phyloP scores from a whole-genome alignment of 2,888 invertebrate species.

The Salpingus planirostris region DNA sequence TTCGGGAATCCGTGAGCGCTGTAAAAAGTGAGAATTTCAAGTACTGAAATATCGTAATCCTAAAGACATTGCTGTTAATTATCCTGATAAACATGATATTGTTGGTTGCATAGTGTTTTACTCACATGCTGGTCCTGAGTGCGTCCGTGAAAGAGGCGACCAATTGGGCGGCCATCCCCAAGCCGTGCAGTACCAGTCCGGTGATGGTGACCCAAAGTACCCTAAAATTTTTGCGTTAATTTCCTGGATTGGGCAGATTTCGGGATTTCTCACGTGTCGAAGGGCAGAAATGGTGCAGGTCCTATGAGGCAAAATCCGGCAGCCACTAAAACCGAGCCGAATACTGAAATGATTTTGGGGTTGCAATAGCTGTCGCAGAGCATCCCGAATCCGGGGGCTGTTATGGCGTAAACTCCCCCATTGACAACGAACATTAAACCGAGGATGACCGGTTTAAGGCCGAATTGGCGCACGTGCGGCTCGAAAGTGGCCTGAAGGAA shows the following conservation, averaged over 20 bases:
- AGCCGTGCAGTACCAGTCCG: slow-evolving; percentile 68
- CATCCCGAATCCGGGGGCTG: slow-evolving; percentile 75
- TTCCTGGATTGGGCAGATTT: background rate
- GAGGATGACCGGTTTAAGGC: slow-evolving; percentile 58
- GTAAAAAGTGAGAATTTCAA: too few species aligned
- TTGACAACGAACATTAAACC: slow-evolving; percentile 80
- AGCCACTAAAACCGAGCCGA: slow-evolving; percentile 59
- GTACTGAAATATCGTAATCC: background rate
- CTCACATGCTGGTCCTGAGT: slow-evolving; percentile 71
- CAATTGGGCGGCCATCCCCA: slow-evolving; percentile 75
- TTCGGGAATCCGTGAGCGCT: slow-evolving; percentile 71
- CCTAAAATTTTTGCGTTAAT: slow-evolving; percentile 40
- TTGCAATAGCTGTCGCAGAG: slow-evolving; percentile 59
- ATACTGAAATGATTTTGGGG: slow-evolving; percentile 59
- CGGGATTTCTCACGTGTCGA: slow-evolving; percentile 46
- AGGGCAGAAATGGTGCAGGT: slow-evolving; percentile 68
- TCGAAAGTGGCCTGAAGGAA: slow-evolving; percentile 85
- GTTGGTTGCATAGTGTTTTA: too few species aligned
- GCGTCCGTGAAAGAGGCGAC: slow-evolving; percentile 83
- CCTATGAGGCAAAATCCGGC: slow-evolving; percentile 67
- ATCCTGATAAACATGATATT: too few species aligned
- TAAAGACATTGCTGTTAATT: too few species aligned
- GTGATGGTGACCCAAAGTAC: slow-evolving; percentile 57
- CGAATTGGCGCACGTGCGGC: slow-evolving; percentile 71
- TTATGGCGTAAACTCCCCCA: slow-evolving; percentile 69